phyloP scores from a whole-genome alignment of 2,113 vertebrate species.

The Rhinoderma darwinii region DNA sequence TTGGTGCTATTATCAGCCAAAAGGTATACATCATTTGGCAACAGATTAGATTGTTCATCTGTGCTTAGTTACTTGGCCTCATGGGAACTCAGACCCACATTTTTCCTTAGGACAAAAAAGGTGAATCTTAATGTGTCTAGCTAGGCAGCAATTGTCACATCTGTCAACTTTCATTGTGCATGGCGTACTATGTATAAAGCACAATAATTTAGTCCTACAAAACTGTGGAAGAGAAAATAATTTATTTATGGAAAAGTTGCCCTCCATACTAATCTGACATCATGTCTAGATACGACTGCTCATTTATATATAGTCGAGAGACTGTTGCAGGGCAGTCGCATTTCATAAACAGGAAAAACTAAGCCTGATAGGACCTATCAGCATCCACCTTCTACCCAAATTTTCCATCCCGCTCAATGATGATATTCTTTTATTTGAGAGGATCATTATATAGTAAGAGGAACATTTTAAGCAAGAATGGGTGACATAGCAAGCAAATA shows the following conservation, averaged over 20 bases:
- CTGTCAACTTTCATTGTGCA: not conserved
- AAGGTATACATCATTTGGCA: not conserved
- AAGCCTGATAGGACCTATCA: not conserved
- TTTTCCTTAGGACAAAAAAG: not conserved
- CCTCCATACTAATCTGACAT: not conserved
- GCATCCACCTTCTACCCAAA: not conserved
- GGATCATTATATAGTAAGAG: not conserved
- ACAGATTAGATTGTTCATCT: not conserved
- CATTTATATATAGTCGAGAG: not conserved
- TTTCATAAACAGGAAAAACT: too few species aligned
- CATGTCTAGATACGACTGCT: not conserved
- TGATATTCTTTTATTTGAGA: not conserved
- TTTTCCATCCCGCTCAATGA: not conserved
- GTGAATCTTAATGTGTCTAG: constrained; percentile 2
- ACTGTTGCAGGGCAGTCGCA: not conserved
- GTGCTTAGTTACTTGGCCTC: not conserved
- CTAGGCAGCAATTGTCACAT: not conserved
- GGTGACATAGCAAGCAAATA: not conserved
- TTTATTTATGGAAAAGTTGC: not conserved
- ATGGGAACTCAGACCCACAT: not conserved
- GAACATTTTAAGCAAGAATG: not conserved
- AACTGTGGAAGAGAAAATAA: not conserved
- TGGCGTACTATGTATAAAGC: not conserved
- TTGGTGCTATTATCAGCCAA: not conserved
- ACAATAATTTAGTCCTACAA: not conserved